Conservation (phyloP, 2,888 invertebrate species). For the Galerucella calmariensis region DNA sequence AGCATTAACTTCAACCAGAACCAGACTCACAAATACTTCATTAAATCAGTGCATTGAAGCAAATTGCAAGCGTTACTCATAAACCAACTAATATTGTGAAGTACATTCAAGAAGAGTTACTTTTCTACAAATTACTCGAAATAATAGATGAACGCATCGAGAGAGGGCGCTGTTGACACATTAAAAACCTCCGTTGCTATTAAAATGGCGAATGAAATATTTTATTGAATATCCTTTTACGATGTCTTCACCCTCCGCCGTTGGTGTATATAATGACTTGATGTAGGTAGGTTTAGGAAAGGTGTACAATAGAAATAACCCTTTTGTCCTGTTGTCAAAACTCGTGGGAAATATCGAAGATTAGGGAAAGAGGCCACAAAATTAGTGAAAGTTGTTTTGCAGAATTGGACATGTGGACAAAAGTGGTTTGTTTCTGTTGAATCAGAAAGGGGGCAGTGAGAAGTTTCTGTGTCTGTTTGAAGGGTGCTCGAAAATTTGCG, state of each 20-base stretch:
- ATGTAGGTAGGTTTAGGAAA: constrained; percentile 23
- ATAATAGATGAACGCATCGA: too few species aligned
- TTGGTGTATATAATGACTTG: not conserved
- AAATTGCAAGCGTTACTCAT: too few species aligned
- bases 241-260: not conserved
- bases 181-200: not conserved
- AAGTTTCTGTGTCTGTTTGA: constrained; percentile 9
- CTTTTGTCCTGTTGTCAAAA: constrained; percentile 40
- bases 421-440: constrained; percentile 30
- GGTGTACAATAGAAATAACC: constrained; percentile 46
- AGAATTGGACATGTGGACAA: constrained; percentile 26
- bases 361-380: constrained; percentile 36
- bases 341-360: constrained; percentile 44
- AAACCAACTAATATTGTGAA: too few species aligned
- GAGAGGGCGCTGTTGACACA: too few species aligned
- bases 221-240: not conserved
- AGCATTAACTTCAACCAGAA: too few species aligned
- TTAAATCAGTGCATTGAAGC: too few species aligned
- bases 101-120: too few species aligned
- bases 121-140: too few species aligned
- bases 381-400: constrained; percentile 39
- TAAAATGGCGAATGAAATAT: not conserved
- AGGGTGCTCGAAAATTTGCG: constrained; percentile 1
- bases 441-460: not conserved
- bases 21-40: too few species aligned